Evolutionary conservation across 2,888 invertebrate genomes (phyloP).

Genomic region (Xestobium rufovillosum): DNA sequence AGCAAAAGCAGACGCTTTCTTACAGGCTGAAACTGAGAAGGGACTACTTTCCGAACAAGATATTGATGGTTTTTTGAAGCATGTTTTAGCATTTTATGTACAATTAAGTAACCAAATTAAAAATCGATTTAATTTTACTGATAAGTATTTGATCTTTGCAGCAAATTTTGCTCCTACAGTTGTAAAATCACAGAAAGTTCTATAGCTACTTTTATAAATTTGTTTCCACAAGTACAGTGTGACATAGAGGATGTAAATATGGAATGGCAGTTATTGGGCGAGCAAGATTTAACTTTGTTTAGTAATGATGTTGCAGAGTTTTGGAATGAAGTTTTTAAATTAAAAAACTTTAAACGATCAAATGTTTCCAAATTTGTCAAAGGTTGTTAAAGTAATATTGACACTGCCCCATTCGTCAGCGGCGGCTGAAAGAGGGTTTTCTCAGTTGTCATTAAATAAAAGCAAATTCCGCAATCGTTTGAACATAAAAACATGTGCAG

Average conservation of each 20-base stretch:
- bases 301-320: conserved; percentile 7
- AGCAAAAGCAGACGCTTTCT: conserved; percentile 3
- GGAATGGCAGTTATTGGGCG: conserved; percentile 8
- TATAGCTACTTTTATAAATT: conserved; percentile 14
- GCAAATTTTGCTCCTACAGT: conserved; percentile 7
- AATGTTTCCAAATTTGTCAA: conserved; percentile 1
- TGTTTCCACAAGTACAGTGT: conserved; percentile 9
- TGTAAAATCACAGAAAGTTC: conserved; percentile 8
- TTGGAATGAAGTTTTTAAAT: conserved; percentile 3
- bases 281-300: conserved; percentile 6
- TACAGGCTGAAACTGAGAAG: not conserved
- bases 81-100: conserved; percentile 3
- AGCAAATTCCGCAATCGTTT: conserved; percentile 7
- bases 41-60: too few relatives aligned
- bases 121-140: conserved; percentile 5
- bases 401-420: conserved; percentile 7
- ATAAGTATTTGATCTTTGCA: conserved; percentile 11
- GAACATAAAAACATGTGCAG: conserved; percentile 7
- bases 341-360: not conserved
- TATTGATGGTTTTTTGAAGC: not conserved
- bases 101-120: conserved; percentile 4
- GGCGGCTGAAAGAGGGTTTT: conserved; percentile 7
- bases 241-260: conserved; percentile 9
- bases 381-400: not conserved
- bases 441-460: conserved; percentile 7